Evolutionary conservation across 2,797 vertebrate genomes (phyloP), one percentile per base, ranked within the genome.

Genomic region (Botia almorhae): DNA sequence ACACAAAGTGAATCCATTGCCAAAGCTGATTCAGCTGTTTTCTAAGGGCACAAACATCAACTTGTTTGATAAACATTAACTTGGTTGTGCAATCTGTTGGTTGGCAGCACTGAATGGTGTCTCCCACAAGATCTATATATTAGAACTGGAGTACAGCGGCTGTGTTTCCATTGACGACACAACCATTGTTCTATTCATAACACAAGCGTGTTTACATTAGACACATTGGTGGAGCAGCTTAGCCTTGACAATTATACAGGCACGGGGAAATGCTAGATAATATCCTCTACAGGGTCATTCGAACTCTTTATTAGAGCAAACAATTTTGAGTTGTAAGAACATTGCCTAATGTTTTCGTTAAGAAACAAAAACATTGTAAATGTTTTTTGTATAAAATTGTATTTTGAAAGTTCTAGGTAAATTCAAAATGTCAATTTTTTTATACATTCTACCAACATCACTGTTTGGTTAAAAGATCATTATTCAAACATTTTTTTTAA

Each of bases 101-200:
- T 53, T n/a, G n/a, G 13, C 75, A 77, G 23, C 33, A 64, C 19
- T 21, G 26, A 48, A 65, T 36, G 53, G 33, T 50, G 74, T 73
- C 75, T 77, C 67, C 51, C 13, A 65, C 12, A 82, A 50, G 70
- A 69, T 26, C 50, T 43, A 78, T 46, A 46, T 4, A 29, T 29
- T 29, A 29, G 29, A 29, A 29, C 29, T 29, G 29, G 2, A 29
- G 29, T 29, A 29, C 29, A 29, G 29, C 65, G 53, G 79, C 60
- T 76, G 63, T 67, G 70, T 70, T 58, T 80, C 68, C 50, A 29
- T 29, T 51, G 72, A 86, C 78, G 21, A 76, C 61, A 14, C 50
- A 48, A 63, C 63, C 29, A 14, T 43, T 19, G 33, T 78, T 50
- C 81, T 79, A 76, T 79, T 76, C 81, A 80, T 70, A 85, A 65